A percentile compares a stretch with the other conserved stretches of the same genome.
Conservation (phyloP, 2,113 vertebrate genomes). For the Sinocyclocheilus maitianheensis region DNA sequence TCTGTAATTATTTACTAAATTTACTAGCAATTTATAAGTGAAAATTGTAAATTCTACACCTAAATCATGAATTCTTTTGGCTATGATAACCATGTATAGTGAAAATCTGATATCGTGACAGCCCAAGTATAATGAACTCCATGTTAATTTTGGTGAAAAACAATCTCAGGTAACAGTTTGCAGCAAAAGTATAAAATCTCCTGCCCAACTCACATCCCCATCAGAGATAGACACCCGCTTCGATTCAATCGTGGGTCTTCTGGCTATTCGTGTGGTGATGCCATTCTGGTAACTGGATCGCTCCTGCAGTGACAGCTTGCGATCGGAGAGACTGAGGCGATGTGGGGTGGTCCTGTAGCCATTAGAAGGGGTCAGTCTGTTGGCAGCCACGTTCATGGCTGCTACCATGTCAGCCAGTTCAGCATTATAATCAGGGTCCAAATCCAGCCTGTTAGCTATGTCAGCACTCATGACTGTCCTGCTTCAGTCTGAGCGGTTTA, state of each 20-base stretch:
- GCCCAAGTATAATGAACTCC: neutral
- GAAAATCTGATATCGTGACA: neutral
- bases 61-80: neutral
- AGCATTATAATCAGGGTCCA: conserved; percentile 66
- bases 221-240: conserved; percentile 90
- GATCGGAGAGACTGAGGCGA: conserved; percentile 75
- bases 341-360: conserved; percentile 62
- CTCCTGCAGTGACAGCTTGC: conserved; percentile 94
- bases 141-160: neutral
- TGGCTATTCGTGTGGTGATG: conserved; percentile 66
- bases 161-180: neutral
- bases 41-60: neutral
- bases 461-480: conserved; percentile 63
- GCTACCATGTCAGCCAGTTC: conserved; percentile 86
- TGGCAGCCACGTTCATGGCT: conserved; percentile 75
- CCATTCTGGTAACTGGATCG: conserved; percentile 72
- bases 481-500: neutral
- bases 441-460: conserved; percentile 55
- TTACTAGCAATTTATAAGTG: neutral
- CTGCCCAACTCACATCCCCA: conserved; percentile 77
- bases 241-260: conserved; percentile 91
- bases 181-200: neutral
- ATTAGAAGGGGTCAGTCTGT: conserved; percentile 57
- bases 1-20: neutral
- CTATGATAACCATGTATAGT: neutral